A percentile compares a stretch with the other conserved stretches of the same genome.
Conservation (phyloP, 2,888 invertebrate species). For the Pristionchus entomophagus region DNA sequence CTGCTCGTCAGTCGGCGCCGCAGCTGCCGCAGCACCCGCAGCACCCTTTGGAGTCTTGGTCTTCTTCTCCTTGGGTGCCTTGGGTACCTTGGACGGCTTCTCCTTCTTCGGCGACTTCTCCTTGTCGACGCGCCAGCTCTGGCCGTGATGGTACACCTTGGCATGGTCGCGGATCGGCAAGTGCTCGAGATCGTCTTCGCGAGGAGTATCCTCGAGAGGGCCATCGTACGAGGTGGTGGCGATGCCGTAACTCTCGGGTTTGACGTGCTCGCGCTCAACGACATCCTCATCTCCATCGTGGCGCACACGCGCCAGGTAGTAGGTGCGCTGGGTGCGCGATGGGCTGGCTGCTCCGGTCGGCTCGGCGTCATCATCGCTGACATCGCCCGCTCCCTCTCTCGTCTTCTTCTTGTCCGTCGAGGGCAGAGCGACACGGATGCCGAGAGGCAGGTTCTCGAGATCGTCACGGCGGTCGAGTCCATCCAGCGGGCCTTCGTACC, state of each 20-base stretch:
- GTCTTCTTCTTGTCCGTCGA: conserved; percentile 9
- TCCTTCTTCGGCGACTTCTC: conserved; percentile 29
- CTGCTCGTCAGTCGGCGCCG: background rate
- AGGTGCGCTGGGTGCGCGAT: conserved; percentile 4
- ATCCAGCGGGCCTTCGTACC: conserved; percentile 36
- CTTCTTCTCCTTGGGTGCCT: conserved; percentile 38
- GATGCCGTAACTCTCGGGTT: conserved; percentile 20
- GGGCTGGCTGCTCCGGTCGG: conserved; percentile 26
- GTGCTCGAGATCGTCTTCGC: conserved; percentile 41
- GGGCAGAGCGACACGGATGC: conserved; percentile 22
- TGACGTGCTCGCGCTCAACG: conserved; percentile 30
- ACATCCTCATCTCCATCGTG: conserved; percentile 35
- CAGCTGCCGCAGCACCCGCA: too few species aligned
- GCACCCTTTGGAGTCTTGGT: background rate
- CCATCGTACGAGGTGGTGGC: conserved; percentile 27
- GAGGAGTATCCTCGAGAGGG: conserved; percentile 29
- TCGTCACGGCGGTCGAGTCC: conserved; percentile 31
- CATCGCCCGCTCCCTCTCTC: background rate
- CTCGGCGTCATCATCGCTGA: background rate
- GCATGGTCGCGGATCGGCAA: conserved; percentile 32
- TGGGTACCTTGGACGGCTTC: background rate
- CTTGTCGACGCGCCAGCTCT: conserved; percentile 42
- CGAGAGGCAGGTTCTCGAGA: conserved; percentile 33
- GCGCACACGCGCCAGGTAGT: conserved; percentile 8
- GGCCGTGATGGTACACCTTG: conserved; percentile 18